Base-by-base conservation (phyloP, 1,140 invertebrate genomes). In the Drosophila chauvacae region DNA sequence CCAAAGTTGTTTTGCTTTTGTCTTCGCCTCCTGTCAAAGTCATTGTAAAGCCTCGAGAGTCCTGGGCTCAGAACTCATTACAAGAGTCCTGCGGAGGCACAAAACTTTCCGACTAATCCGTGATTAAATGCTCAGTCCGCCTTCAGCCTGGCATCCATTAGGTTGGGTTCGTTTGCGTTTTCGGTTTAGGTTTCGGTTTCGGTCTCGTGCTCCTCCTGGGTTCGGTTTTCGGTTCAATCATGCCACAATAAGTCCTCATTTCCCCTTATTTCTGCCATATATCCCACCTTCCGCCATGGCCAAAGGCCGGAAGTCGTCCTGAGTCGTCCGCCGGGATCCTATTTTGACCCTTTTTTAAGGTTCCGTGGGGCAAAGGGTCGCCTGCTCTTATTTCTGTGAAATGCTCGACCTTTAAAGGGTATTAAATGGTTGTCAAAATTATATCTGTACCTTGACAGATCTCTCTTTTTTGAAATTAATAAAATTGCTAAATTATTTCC, bases 31-130 rank as follows among this genome's bases (percentile, higher is more conserved):
- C 66, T 72, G 53, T 72, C 70, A 72, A 51, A 48, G 42, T 60
- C 70, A 70, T 72, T 72, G 66, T 72, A 72, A 72, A 72, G 66
- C 70, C 70, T 72, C 53, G 30, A 57, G 76, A 76, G 58, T 68
- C 57, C 66, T 72, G 66, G 62, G 39, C 72, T 82, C 80, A 83
- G 48, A 82, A 83, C 74, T 83, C 80, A 82, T 82, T 82, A 82
- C 70, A 74, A 42, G 56, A 55, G 48, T 77, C 51, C 57, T 71
- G 61, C 41, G 61, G 48, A 73, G 48, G 61, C 47, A 59, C 53
- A 28, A 81, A 74, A 57, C 63, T 81, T 74, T 71, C 20, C 44
- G 37, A 63, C 80, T 81, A 81, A 81, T 81, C 80, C 77, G 45
- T 59, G 80, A 77, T 65, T 83, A 68, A 83, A 82, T 82, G 59